A percentile compares a stretch with the other conserved stretches of the same genome.
phyloP scores from a whole-genome alignment of 2,888 invertebrate species.

The Cheilosia vernalis region DNA sequence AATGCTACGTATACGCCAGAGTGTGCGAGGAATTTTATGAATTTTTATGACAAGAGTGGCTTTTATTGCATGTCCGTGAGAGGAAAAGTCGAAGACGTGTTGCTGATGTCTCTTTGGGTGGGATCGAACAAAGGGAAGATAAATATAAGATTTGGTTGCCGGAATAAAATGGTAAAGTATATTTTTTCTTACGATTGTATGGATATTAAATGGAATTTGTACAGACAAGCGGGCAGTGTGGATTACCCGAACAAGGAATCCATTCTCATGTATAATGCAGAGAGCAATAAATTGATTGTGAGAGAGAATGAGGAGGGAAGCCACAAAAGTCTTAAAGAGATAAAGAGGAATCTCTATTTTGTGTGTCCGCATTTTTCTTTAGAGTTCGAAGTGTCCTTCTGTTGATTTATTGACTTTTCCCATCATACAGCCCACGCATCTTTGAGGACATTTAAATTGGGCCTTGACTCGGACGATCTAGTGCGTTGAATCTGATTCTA shows the following conservation, averaged over 20 bases:
- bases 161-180: background rate
- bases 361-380: too few species aligned
- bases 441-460: too few species aligned
- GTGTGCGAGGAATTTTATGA: background rate
- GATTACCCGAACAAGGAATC: constrained; percentile 14
- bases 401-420: too few species aligned
- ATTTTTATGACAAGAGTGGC: constrained; percentile 11
- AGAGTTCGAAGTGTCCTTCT: too few species aligned
- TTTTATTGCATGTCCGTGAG: constrained; percentile 18
- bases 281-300: background rate
- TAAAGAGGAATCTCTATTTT: too few species aligned
- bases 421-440: too few species aligned
- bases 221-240: background rate
- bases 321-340: background rate
- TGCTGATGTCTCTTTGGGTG: constrained; percentile 7
- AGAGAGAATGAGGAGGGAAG: background rate
- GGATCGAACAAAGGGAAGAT: constrained; percentile 6
- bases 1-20: constrained; percentile 30
- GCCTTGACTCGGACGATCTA: too few species aligned
- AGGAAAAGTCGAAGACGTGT: background rate
- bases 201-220: background rate
- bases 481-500: too few species aligned
- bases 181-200: constrained; percentile 1
- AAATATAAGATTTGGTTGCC: constrained; percentile 5
- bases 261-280: background rate